phyloP scores from a whole-genome alignment of 2,888 invertebrate genomes.

The Tiliacea aurago region DNA sequence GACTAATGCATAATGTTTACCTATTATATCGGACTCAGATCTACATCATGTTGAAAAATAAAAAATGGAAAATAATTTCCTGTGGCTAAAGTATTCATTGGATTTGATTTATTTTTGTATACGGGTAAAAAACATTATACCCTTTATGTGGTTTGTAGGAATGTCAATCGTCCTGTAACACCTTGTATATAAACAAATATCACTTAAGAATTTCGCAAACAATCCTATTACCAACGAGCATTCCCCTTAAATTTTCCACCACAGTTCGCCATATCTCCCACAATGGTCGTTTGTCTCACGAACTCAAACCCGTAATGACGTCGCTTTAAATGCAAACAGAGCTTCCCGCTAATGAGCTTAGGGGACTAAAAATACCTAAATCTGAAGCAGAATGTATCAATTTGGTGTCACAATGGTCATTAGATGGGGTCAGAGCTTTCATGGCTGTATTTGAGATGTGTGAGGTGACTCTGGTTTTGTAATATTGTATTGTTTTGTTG shows the following conservation, averaged over 20 bases:
- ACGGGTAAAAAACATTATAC: no score
- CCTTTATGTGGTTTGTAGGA: no score
- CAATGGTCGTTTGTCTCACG: conserved; percentile 54
- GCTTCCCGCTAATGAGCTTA: conserved; percentile 52
- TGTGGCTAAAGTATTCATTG: no score
- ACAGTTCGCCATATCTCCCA: conserved; percentile 16
- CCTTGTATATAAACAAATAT: no score
- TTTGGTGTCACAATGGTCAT: conserved; percentile 43
- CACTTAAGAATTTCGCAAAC: conserved; percentile 5
- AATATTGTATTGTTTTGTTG: background rate
- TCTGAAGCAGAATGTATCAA: conserved; percentile 42
- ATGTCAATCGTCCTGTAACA: no score
- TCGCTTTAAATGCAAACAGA: conserved; percentile 60
- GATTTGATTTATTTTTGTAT: no score
- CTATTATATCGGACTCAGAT: no score
- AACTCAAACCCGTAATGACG: conserved; percentile 52
- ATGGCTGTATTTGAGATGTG: conserved; percentile 14
- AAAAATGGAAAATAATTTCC: no score
- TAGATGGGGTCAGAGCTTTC: conserved; percentile 32
- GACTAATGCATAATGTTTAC: no score
- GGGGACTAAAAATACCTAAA: conserved; percentile 50
- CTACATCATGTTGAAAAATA: no score
- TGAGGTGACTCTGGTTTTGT: conserved; percentile 7
- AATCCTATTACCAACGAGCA: background rate
- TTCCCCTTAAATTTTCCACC: background rate